Evolutionary conservation across 1,140 invertebrate genomes (phyloP).

Genomic region (Cecropterus lyciades): DNA sequence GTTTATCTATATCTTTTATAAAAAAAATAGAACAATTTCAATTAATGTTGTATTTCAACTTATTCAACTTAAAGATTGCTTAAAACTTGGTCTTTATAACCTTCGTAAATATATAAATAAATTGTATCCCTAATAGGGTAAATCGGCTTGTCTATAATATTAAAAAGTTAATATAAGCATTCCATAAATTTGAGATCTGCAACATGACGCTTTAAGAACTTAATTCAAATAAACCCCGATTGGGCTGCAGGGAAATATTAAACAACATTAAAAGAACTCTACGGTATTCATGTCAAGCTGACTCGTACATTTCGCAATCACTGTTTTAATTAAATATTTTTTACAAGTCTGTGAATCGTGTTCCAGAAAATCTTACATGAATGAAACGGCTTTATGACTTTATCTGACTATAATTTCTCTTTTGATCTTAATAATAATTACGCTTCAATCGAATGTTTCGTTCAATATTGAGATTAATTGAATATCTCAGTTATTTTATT

Average conservation of each 20-base stretch:
- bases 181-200: not conserved
- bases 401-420: not conserved
- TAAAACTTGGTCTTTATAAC: no score
- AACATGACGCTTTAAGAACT: not conserved
- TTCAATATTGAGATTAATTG: not conserved
- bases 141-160: no score
- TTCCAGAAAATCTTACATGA: conserved; percentile 10
- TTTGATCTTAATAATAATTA: conserved; percentile 2
- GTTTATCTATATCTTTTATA: no score
- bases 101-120: no score
- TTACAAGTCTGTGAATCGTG: conserved; percentile 9
- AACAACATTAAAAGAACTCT: conserved; percentile 11
- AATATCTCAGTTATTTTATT: no score
- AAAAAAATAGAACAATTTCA: no score
- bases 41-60: no score
- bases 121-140: no score
- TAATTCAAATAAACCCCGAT: not conserved
- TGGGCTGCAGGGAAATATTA: conserved; percentile 4
- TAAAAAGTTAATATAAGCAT: no score
- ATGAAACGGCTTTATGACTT: conserved; percentile 3
- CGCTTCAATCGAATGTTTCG: not conserved
- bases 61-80: no score
- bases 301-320: conserved; percentile 16
- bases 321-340: conserved; percentile 21
- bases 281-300: conserved; percentile 13